Base-by-base conservation (phyloP, 2,113 vertebrate genomes). In the Chloroceryle aenea region DNA sequence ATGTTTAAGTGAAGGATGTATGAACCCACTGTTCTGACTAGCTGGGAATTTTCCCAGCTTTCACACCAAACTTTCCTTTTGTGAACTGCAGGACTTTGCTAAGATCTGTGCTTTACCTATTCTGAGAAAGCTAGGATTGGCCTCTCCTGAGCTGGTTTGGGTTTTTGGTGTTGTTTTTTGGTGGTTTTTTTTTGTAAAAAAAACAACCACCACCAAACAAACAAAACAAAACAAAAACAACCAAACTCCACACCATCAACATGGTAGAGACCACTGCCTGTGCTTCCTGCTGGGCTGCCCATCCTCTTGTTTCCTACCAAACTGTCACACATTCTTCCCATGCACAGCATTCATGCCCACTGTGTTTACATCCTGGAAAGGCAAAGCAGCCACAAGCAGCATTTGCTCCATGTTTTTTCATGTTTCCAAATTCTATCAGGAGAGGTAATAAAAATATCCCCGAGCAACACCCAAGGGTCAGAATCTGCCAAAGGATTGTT, bases 261-360 rank as follows among this genome's bases (percentile, higher is more conserved):
- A 59, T 4, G n/a, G 43, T n/a, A 59, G 23, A 82, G 18, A 34
- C 3, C 4, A 2, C 14, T 5, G 3, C 12, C 62, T 61, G 26
- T 0, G 0, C 3, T 25, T 81, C 34, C 27, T 50, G 27, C 36
- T 4, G 2, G 11, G 40, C 23, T 52, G 4, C 30, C 23, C 14
- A 25, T 15, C 63, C 14, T 42, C 14, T 7, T 0, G 0, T 40
- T 85, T 58, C 85, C 64, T 40, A 36, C 36, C 6, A 7, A 63
- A 22, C 4, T 1, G 5, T 22, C n/a, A n/a, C 14, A 12, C 19
- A 10, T 22, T 20, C 13, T 32, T 69, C n/a, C 27, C 3, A 13
- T 2, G 2, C 0, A 2, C 14, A 68, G 14, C 42, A 48, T 34
- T 58, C 30, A 48, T 2, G 2, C 18, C 64, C 14, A 10, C 3